phyloP scores from a whole-genome alignment of 1,140 invertebrate genomes.

The Piezodorus guildinii region DNA sequence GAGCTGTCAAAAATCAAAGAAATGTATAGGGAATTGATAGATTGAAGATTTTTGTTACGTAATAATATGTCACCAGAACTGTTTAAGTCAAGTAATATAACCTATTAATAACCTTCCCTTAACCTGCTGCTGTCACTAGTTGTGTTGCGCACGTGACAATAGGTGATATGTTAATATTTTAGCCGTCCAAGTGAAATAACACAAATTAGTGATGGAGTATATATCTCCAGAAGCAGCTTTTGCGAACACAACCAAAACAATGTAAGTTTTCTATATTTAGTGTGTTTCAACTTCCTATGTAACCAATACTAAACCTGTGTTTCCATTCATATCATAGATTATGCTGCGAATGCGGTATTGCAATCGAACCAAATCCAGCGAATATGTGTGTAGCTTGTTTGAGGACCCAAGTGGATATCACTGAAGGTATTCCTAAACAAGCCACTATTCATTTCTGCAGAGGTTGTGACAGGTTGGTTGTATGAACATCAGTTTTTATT shows the following conservation, averaged over 20 bases:
- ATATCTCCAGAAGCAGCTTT: background rate
- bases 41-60: no score
- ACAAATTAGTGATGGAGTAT: background rate
- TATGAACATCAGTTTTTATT: background rate
- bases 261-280: background rate
- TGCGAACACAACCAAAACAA: background rate
- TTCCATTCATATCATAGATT: constrained; percentile 39
- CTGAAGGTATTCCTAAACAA: constrained; percentile 93
- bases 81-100: no score
- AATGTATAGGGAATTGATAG: no score
- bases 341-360: constrained; percentile 69
- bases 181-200: no score
- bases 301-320: background rate
- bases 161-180: no score
- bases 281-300: background rate
- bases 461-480: constrained; percentile 68
- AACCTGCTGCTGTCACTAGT: no score
- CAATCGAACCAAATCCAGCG: constrained; percentile 85
- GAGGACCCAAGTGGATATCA: constrained; percentile 82
- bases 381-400: constrained; percentile 97
- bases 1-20: no score
- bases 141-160: no score
- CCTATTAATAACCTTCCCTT: no score
- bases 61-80: no score
- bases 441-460: constrained; percentile 77